These are phyloP conservation scores for Mormyrus proboscirostris DNA, from an alignment of 2,797 vertebrate species.

Conservation along the genomic window DNA sequence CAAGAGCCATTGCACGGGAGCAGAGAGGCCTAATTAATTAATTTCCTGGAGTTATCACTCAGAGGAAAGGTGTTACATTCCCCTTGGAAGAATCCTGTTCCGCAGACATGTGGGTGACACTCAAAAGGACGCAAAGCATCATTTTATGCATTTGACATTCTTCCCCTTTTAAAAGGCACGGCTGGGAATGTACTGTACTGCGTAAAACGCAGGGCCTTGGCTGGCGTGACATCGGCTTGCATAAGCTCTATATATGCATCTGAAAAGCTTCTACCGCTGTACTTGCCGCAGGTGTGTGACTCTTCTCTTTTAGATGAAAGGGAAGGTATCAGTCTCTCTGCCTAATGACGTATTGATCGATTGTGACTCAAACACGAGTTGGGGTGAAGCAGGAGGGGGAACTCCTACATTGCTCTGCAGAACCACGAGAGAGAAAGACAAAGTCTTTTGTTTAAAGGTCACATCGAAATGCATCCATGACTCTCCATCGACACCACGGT, in stretches of 20 bases:
- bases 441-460: conserved; percentile 31
- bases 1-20: not conserved
- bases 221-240: not conserved
- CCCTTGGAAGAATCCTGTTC: conserved; percentile 7
- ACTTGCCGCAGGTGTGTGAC: not conserved
- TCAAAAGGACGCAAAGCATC: not conserved
- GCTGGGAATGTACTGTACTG: not conserved
- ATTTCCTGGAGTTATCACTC: conserved; percentile 28
- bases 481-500: conserved; percentile 13
- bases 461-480: conserved; percentile 18
- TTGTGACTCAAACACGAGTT: conserved; percentile 38
- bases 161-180: not conserved
- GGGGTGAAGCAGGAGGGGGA: not conserved
- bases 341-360: conserved; percentile 7
- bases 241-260: not conserved
- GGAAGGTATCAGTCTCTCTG: not conserved
- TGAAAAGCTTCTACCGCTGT: not conserved
- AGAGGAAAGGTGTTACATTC: conserved; percentile 18
- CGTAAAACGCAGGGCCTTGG: not conserved
- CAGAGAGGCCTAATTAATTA: conserved; percentile 28
- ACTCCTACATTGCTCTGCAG: not conserved
- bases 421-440: conserved; percentile 6
- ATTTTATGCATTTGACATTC: not conserved
- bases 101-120: not conserved
- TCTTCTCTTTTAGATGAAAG: conserved; percentile 6